phyloP scores from a whole-genome alignment of 1,140 invertebrate genomes.

The Drosophila mayri region DNA sequence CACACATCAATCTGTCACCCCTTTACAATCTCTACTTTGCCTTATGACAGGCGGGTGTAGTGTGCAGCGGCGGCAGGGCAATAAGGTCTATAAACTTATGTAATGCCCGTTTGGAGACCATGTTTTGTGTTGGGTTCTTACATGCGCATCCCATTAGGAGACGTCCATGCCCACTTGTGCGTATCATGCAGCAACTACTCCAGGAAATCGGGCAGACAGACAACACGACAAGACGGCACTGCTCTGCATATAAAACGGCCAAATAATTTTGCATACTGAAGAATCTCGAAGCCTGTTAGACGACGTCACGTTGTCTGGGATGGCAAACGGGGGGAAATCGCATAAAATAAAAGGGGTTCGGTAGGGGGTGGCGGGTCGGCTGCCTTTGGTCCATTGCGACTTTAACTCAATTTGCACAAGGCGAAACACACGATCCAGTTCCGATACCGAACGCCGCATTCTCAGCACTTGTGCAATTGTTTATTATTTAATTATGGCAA shows the following conservation, averaged over 20 bases:
- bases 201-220: slow-evolving; percentile 29
- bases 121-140: slow-evolving; percentile 10
- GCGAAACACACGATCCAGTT: slow-evolving; percentile 44
- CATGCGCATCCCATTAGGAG: slow-evolving; percentile 32
- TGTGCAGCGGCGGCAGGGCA: not conserved
- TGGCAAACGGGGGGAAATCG: slow-evolving; percentile 1
- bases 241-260: slow-evolving; percentile 44
- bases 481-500: slow-evolving; percentile 69
- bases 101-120: slow-evolving; percentile 18
- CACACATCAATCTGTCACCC: slow-evolving; percentile 43
- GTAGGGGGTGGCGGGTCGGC: not conserved
- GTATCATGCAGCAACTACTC: slow-evolving; percentile 47
- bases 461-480: slow-evolving; percentile 55
- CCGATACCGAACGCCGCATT: slow-evolving; percentile 20
- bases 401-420: slow-evolving; percentile 59
- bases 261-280: slow-evolving; percentile 54
- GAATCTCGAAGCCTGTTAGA: slow-evolving; percentile 7
- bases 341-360: slow-evolving; percentile 1
- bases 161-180: slow-evolving; percentile 30
- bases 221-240: not conserved
- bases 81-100: slow-evolving; percentile 31
- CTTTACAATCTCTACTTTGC: slow-evolving; percentile 18
- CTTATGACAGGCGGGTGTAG: slow-evolving; percentile 4
- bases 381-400: slow-evolving; percentile 54
- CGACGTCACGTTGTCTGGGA: slow-evolving; percentile 51